A percentile compares a stretch with the other conserved stretches of the same genome.
Evolutionary conservation across 2,888 invertebrate species (phyloP).

Genomic region (Lacanobia wlatinum): DNA sequence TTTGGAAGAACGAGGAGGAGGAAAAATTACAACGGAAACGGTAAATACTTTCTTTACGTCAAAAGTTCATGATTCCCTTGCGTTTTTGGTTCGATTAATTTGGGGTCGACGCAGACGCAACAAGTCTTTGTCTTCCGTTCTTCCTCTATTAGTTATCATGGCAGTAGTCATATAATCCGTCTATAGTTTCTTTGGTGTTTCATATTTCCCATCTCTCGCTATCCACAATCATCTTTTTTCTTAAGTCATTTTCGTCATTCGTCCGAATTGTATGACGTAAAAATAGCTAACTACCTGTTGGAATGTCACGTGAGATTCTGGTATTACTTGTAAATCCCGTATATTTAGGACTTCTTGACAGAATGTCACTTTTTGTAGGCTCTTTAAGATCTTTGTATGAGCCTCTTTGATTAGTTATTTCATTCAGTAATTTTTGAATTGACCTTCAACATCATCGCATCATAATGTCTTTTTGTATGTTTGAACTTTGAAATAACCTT

Average conservation of each 20-base stretch:
- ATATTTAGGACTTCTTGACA: background rate
- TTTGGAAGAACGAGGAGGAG: slow-evolving; percentile 49
- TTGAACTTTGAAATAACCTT: no score
- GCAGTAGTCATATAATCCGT: no score
- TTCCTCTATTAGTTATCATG: background rate
- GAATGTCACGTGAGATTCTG: background rate
- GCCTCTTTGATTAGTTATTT: background rate
- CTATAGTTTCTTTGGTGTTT: background rate
- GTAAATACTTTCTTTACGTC: slow-evolving; percentile 19
- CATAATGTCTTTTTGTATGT: background rate
- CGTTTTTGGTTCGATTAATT: background rate
- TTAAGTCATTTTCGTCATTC: background rate
- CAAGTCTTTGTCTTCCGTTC: background rate
- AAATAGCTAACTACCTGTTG: background rate
- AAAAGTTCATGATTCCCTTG: background rate
- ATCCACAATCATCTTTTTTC: background rate
- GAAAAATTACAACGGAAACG: slow-evolving; percentile 29
- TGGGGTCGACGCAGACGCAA: background rate
- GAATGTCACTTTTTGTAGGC: background rate
- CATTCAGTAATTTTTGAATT: background rate
- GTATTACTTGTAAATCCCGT: background rate
- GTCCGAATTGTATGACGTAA: background rate
- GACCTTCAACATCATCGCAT: background rate
- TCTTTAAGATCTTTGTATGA: background rate
- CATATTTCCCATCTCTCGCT: background rate